A percentile compares a stretch with the other conserved stretches of the same genome.
These are phyloP conservation scores for Psammodynastes pulverulentus DNA, from an alignment of 2,113 vertebrate genomes.

Conservation along the genomic window DNA sequence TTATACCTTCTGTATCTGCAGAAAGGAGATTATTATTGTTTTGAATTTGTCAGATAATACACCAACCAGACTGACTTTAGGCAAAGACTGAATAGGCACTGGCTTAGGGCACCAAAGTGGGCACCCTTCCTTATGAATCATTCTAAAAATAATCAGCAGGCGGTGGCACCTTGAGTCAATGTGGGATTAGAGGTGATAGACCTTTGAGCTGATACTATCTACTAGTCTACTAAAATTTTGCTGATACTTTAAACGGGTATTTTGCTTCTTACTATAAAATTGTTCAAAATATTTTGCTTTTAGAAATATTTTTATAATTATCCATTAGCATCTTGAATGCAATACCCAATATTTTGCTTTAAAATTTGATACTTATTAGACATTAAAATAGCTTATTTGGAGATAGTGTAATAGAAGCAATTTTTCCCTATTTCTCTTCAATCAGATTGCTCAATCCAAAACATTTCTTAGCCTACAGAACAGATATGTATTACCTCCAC, in stretches of 20 bases:
- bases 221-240: background rate
- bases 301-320: background rate
- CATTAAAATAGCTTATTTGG: slow-evolving; percentile 1
- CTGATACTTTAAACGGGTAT: background rate
- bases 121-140: background rate
- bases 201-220: background rate
- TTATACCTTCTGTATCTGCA: background rate
- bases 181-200: background rate
- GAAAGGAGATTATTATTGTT: background rate
- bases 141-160: background rate
- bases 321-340: background rate
- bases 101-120: background rate
- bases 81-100: background rate
- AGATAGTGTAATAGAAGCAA: background rate
- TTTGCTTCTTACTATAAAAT: background rate
- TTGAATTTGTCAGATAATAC: background rate
- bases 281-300: slow-evolving; percentile 11
- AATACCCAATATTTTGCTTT: background rate
- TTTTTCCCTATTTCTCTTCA: background rate
- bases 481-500: background rate
- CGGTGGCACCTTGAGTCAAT: background rate
- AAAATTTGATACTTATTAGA: background rate
- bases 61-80: background rate
- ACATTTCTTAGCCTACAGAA: background rate
- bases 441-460: background rate